Evolutionary conservation across 2,113 vertebrate species (phyloP).

Genomic region (Hemichromis elongatus): DNA sequence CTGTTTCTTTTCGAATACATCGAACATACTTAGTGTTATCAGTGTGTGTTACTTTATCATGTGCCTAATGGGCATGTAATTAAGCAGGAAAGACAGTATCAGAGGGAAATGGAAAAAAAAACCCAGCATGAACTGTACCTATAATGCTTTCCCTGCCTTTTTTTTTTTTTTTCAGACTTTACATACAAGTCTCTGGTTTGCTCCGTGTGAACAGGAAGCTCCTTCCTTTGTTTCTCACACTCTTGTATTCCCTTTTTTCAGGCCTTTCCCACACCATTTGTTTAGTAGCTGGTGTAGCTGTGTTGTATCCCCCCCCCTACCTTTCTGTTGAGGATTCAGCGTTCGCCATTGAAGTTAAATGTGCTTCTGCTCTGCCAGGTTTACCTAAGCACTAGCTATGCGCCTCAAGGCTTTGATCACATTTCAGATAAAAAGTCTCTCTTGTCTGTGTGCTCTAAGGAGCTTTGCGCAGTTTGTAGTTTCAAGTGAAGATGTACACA

Average conservation of each 20-base stretch:
- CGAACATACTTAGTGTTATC: background rate
- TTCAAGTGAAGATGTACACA: background rate
- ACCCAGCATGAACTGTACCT: background rate
- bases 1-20: background rate
- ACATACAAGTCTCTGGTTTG: background rate
- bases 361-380: constrained; percentile 31
- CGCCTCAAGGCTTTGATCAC: constrained; percentile 44
- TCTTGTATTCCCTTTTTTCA: background rate
- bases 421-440: constrained; percentile 24
- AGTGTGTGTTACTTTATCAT: background rate
- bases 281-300: background rate
- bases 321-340: background rate
- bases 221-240: background rate
- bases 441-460: background rate
- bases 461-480: background rate
- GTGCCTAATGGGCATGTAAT: background rate
- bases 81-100: background rate
- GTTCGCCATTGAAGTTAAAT: constrained; percentile 23
- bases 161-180: background rate
- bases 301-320: background rate
- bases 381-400: constrained; percentile 26
- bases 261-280: background rate
- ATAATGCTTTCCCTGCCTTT: background rate
- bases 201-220: background rate
- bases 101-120: background rate